Conservation (phyloP, 2,888 invertebrate species). For the Chalcis sispes region DNA sequence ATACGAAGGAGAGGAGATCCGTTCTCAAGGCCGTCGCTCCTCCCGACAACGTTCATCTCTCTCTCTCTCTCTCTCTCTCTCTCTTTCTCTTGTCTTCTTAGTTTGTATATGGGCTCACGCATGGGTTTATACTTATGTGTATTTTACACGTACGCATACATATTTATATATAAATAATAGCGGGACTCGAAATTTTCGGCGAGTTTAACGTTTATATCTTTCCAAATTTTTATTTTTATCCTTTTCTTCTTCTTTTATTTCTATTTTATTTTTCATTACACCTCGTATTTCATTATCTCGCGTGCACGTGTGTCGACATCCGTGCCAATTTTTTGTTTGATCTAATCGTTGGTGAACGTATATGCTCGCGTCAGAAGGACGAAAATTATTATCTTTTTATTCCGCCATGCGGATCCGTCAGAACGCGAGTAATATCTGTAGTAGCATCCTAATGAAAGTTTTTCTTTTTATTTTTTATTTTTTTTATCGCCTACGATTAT, state of each 20-base stretch:
- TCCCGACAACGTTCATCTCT: background rate
- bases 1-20: conserved; percentile 6
- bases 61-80: background rate
- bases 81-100: no score
- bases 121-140: no score
- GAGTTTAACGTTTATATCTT: background rate
- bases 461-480: no score
- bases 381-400: no score
- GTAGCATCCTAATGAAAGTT: no score
- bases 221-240: no score
- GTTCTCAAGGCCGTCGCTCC: conserved; percentile 39
- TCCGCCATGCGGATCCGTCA: no score
- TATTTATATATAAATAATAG: no score
- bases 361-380: background rate
- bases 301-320: background rate
- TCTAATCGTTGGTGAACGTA: background rate
- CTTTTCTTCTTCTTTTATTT: no score
- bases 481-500: no score
- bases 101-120: background rate
- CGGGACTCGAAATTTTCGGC: conserved; percentile 26
- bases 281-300: background rate
- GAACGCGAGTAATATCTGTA: no score
- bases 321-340: background rate
- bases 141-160: no score
- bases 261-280: background rate